Evolutionary conservation across 2,888 invertebrate genomes (phyloP).

Genomic region (Mesorhabditis spiculigera): DNA sequence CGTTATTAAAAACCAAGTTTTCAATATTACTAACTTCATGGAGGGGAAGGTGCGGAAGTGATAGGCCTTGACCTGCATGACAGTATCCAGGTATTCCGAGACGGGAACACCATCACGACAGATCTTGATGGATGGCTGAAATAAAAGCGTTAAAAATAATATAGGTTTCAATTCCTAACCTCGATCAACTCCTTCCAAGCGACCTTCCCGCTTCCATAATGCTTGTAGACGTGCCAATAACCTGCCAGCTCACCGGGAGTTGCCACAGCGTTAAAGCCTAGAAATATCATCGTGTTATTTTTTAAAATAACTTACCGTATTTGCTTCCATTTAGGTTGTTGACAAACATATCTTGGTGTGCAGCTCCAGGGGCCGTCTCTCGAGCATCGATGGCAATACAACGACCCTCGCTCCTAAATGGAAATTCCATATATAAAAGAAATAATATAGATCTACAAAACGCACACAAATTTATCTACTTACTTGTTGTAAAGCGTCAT

Average conservation of each 20-base stretch:
- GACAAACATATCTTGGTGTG: constrained; percentile 63
- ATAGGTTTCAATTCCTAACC: background rate
- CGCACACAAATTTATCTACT: constrained; percentile 11
- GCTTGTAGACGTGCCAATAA: constrained; percentile 49
- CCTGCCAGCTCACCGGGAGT: constrained; percentile 56
- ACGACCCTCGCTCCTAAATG: constrained; percentile 31
- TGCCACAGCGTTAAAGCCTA: constrained; percentile 50
- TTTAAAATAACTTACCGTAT: constrained; percentile 20
- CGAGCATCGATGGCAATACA: constrained; percentile 60
- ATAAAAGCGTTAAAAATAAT: background rate
- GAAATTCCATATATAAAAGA: constrained; percentile 8
- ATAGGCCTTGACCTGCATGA: constrained; percentile 54
- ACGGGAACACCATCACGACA: constrained; percentile 48
- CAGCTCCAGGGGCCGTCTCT: constrained; percentile 63
- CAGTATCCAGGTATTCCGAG: constrained; percentile 45
- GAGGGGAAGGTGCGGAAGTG: constrained; percentile 51
- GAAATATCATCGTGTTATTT: background rate
- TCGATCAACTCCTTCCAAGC: constrained; percentile 32
- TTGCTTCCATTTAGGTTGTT: constrained; percentile 38
- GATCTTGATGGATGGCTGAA: constrained; percentile 40
- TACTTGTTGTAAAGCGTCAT: constrained; percentile 74
- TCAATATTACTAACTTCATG: constrained; percentile 33
- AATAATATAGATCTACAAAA: background rate
- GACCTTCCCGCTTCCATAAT: constrained; percentile 53
- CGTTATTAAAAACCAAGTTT: constrained; percentile 3